These are phyloP conservation scores for Diarsia mendica DNA, from an alignment of 2,888 invertebrate genomes.

Conservation along the genomic window DNA sequence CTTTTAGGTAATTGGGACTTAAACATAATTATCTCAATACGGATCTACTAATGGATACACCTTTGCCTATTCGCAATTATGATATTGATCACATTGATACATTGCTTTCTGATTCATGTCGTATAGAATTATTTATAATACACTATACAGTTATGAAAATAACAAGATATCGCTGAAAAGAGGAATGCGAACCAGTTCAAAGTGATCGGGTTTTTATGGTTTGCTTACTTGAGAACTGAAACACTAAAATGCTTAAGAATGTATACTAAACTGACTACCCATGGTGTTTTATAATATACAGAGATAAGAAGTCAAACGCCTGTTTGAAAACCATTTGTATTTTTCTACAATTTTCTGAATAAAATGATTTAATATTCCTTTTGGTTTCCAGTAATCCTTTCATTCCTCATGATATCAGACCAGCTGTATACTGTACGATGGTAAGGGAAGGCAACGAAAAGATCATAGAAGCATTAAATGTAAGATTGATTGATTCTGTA, in stretches of 20 bases:
- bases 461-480: constrained; percentile 93
- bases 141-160: not conserved
- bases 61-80: too few species aligned
- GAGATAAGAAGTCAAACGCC: not conserved
- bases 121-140: not conserved
- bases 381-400: constrained; percentile 77
- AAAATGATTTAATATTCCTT: not conserved
- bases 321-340: not conserved
- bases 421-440: constrained; percentile 94
- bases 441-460: constrained; percentile 92
- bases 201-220: not conserved
- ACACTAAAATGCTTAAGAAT: not conserved
- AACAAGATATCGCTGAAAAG: not conserved
- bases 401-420: constrained; percentile 88
- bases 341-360: not conserved
- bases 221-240: not conserved
- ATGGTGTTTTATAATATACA: too few species aligned
- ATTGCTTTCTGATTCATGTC: not conserved
- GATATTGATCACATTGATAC: not conserved
- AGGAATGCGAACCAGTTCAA: not conserved
- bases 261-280: not conserved
- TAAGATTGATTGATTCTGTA: constrained; percentile 82
- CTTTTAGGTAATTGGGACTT: too few species aligned
- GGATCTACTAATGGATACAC: too few species aligned
- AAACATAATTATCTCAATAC: too few species aligned